These are phyloP conservation scores for Taenioides sp. DNA, from an alignment of 2,797 vertebrate genomes.

Conservation along the genomic window DNA sequence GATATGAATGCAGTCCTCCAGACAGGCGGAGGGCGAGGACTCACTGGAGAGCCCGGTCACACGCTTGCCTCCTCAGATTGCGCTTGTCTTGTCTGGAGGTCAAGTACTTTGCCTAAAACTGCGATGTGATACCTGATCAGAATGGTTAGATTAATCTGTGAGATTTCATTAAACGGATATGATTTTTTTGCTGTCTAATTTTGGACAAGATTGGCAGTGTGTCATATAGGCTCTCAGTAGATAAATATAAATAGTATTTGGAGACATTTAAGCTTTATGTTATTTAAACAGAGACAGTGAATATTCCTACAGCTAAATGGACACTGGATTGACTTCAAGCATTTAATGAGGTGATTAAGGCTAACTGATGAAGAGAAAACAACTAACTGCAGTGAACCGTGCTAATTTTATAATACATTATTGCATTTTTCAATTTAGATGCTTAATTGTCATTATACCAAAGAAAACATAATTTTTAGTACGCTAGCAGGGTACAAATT, in stretches of 20 bases:
- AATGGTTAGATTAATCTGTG: conserved; percentile 9
- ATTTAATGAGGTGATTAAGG: neutral
- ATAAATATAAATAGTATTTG: neutral
- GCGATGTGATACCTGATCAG: conserved; percentile 33
- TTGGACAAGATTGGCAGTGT: neutral
- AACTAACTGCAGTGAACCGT: neutral
- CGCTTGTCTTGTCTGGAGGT: conserved; percentile 24
- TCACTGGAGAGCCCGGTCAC: conserved; percentile 13
- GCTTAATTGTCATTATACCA: no score
- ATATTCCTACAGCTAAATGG: no score
- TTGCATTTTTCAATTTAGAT: no score
- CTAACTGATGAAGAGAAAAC: neutral
- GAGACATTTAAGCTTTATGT: neutral
- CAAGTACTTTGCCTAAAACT: conserved; percentile 12
- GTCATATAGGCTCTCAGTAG: neutral
- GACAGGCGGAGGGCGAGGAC: conserved; percentile 24
- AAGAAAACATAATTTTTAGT: neutral
- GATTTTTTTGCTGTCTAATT: conserved; percentile 1
- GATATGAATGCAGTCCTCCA: conserved; percentile 57
- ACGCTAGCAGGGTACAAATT: neutral
- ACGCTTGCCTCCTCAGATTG: conserved; percentile 25
- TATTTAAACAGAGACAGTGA: no score
- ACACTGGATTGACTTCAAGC: neutral
- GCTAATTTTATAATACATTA: neutral
- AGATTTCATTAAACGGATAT: conserved; percentile 12